phyloP scores from a whole-genome alignment of 2,888 invertebrate species.

The Eristalinus sepulchralis region DNA sequence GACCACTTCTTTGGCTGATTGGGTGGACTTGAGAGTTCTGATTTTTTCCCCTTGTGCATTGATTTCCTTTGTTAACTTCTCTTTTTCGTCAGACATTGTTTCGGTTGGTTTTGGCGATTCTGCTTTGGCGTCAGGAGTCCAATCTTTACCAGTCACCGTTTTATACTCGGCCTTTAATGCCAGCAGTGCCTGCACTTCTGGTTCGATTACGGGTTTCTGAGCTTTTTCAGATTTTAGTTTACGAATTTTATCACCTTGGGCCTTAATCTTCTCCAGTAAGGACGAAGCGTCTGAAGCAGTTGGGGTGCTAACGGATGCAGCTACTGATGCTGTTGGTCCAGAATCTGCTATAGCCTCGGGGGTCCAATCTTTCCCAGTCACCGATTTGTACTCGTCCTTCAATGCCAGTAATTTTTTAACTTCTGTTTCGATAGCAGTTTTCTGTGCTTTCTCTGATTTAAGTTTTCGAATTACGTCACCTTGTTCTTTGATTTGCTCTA shows the following conservation, averaged over 20 bases:
- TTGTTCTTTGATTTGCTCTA: conserved; percentile 74
- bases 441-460: conserved; percentile 86
- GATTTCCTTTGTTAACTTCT: conserved; percentile 81
- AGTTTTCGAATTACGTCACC: conserved; percentile 85
- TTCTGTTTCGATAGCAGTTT: conserved; percentile 82
- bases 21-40: conserved; percentile 82
- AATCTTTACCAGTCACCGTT: conserved; percentile 81
- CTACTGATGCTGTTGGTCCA: conserved; percentile 81
- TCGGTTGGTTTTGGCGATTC: conserved; percentile 60
- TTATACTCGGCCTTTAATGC: conserved; percentile 85
- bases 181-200: conserved; percentile 82
- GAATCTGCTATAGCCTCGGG: conserved; percentile 76
- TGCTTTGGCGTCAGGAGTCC: conserved; percentile 76
- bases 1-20: conserved; percentile 81
- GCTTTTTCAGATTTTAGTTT: conserved; percentile 83
- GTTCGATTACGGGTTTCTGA: conserved; percentile 82
- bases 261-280: conserved; percentile 81
- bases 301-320: conserved; percentile 74
- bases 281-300: conserved; percentile 68
- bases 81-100: conserved; percentile 72
- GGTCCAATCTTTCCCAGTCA: conserved; percentile 85
- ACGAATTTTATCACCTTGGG: conserved; percentile 84
- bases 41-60: conserved; percentile 84
- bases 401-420: neutral
- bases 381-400: conserved; percentile 80